phyloP scores from a whole-genome alignment of 2,888 invertebrate genomes.

The Camptogramma bilineatum region DNA sequence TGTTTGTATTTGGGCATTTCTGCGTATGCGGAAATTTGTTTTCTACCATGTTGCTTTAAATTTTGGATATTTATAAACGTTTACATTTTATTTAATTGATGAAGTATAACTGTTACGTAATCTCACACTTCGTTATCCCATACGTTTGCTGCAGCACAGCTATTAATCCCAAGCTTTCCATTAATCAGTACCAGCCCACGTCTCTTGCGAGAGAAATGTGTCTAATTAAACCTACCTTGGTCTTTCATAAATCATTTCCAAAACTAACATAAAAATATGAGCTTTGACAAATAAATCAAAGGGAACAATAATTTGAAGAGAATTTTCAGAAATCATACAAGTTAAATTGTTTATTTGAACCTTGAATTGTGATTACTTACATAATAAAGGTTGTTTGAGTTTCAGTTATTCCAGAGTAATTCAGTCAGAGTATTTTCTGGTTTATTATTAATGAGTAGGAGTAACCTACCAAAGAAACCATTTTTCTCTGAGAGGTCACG shows the following conservation, averaged over 20 bases:
- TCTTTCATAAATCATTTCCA: slow-evolving; percentile 34
- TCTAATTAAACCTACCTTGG: slow-evolving; percentile 43
- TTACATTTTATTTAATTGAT: background rate
- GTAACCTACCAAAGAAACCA: background rate
- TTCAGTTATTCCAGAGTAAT: background rate
- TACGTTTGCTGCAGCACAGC: slow-evolving; percentile 37
- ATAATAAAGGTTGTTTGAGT: background rate
- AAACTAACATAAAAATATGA: slow-evolving; percentile 23
- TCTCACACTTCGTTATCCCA: slow-evolving; percentile 30
- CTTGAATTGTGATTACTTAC: background rate
- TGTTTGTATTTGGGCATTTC: slow-evolving; percentile 6
- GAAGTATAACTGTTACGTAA: slow-evolving; percentile 12
- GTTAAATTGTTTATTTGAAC: background rate
- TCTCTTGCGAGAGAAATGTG: slow-evolving; percentile 43
- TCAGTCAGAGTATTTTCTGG: background rate
- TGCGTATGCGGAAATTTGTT: background rate
- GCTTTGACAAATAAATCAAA: slow-evolving; percentile 14
- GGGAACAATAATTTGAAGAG: slow-evolving; percentile 2
- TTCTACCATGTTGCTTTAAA: background rate
- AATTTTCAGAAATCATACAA: background rate
- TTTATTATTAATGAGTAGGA: background rate
- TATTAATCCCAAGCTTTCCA: slow-evolving; percentile 46
- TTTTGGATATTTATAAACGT: background rate
- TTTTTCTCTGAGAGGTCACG: background rate
- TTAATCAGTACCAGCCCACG: slow-evolving; percentile 42